These are phyloP conservation scores for Oenanthe oenanthe DNA, from an alignment of 2,113 vertebrate genomes.

Conservation along the genomic window DNA sequence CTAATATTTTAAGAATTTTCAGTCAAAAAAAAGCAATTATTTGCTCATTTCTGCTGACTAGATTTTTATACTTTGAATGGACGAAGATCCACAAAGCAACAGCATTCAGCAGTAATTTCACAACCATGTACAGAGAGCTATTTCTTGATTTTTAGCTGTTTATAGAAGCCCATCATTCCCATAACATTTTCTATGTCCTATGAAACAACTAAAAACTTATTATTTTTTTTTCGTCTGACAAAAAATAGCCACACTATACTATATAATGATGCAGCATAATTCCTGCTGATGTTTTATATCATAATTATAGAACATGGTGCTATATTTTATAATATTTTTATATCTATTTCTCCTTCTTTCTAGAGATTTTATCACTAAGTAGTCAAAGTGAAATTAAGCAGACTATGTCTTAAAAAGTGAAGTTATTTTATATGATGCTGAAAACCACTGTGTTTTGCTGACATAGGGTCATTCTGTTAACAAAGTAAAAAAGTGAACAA, in stretches of 20 bases:
- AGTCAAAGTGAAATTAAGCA: background rate
- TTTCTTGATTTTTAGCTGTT: background rate
- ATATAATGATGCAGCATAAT: background rate
- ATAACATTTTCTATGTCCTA: background rate
- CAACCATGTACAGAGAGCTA: background rate
- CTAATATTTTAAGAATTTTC: background rate
- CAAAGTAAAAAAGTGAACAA: background rate
- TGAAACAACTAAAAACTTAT: background rate
- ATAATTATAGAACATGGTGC: background rate
- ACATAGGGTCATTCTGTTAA: background rate
- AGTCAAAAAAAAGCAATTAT: background rate
- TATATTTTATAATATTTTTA: background rate
- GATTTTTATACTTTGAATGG: background rate
- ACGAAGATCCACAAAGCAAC: background rate
- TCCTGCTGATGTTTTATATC: background rate
- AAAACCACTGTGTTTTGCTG: background rate
- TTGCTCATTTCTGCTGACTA: background rate
- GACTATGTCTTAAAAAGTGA: background rate
- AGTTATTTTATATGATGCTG: background rate
- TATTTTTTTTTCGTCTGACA: background rate
- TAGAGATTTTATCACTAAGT: background rate
- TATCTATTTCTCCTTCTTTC: background rate
- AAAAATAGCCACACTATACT: background rate
- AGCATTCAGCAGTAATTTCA: background rate
- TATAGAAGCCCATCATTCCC: background rate